Evolutionary conservation across 2,888 invertebrate species (phyloP).

Genomic region (Stenchaetothrips biformis): DNA sequence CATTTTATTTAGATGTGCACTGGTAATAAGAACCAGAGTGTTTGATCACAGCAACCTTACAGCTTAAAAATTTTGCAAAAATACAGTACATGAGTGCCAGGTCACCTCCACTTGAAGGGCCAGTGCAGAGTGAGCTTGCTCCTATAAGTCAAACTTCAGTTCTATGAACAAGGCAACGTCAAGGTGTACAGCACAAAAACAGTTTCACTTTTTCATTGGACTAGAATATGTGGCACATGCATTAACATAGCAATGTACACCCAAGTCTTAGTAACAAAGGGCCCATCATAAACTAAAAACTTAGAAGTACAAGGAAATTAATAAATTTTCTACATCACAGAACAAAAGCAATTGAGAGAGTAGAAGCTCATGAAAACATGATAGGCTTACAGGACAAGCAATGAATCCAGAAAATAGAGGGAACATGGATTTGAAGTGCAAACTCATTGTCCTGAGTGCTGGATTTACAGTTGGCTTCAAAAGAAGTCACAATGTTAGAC

Average conservation of each 20-base stretch:
- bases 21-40: not conserved
- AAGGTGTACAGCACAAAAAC: not conserved
- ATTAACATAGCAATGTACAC: slow-evolving; percentile 4
- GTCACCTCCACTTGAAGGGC: not conserved
- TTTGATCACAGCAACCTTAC: slow-evolving; percentile 14
- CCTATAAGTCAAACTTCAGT: not conserved
- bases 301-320: not conserved
- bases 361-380: not conserved
- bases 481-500: not conserved
- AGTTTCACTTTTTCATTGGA: not conserved
- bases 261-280: not conserved
- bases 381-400: not conserved
- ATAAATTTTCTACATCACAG: not conserved
- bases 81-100: slow-evolving; percentile 1
- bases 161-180: not conserved
- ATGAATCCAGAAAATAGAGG: not conserved
- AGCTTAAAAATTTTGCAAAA: slow-evolving; percentile 8
- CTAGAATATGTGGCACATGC: not conserved
- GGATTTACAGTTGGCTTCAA: no score
- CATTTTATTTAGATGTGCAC: not conserved
- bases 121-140: not conserved
- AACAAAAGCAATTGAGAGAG: not conserved
- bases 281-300: not conserved
- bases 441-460: no score
- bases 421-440: no score